Base-by-base conservation (phyloP, 2,888 invertebrate species). In the Anoplius nigerrimus region DNA sequence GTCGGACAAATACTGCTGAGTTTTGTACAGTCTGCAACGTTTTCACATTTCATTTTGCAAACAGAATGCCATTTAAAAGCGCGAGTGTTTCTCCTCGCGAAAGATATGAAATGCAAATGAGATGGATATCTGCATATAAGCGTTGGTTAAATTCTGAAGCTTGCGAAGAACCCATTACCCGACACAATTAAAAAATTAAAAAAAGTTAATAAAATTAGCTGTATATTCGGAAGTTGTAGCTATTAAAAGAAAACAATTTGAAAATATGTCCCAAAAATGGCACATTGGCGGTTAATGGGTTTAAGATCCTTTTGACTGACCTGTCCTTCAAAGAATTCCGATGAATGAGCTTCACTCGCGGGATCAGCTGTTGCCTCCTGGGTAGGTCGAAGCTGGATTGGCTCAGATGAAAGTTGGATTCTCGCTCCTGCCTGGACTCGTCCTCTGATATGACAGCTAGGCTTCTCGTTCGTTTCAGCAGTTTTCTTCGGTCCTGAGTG, bases 391-490 rank as follows among this genome's bases (percentile, higher is more conserved):
- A 91, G 92, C 71, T 76, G 66, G 79, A 79, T 43, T 86, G 85
- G 22, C 83, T 83, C 15, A 86, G 72, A 63, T 80, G 79, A 71
- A 85, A 83, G 65, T 85, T 78, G 3, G 76, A 62, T 24, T 82
- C 82, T 54, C 81, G 81, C 59, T 81, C 80, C 71, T 78, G 91
- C 84, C 93, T 93, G 82, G 92, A 92, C 89, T 94, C 92, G 89
- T 95, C 94, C 87, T 95, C 95, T 86, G 94, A 91, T 86, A 94
- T 94, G 70, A 94, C 93, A 72, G 94, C 94, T 84, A 95, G 92
- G 84, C 94, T 94, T 82, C 93, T 91, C 82, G 94, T 94, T 70
- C 92, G 89, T 48, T 94, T 90, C 83, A 94, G 90, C 21, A 90
- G 86, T 70, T 88, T 88, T 58, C 85, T 81, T 54, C 86, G 84